phyloP scores from a whole-genome alignment of 2,888 invertebrate species.

The Camponotus fellah region DNA sequence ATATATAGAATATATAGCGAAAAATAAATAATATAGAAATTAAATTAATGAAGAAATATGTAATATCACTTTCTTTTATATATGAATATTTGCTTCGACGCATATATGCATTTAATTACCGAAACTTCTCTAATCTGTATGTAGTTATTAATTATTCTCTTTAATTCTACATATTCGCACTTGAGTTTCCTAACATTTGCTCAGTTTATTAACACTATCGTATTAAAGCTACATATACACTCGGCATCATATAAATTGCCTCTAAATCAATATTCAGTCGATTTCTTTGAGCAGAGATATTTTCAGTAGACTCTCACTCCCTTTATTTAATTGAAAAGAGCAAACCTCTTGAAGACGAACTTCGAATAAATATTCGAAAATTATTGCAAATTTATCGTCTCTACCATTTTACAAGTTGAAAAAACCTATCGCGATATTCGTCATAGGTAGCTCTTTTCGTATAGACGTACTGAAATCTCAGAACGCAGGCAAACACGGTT shows the following conservation, averaged over 20 bases:
- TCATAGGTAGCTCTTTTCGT: too few species aligned
- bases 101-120: constrained; percentile 6
- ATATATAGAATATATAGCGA: too few species aligned
- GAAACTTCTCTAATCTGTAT: not conserved
- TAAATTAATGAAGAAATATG: too few species aligned
- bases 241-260: not conserved
- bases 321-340: not conserved
- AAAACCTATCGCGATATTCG: not conserved
- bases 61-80: too few species aligned
- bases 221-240: not conserved
- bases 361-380: not conserved
- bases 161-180: not conserved
- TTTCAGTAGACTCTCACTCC: not conserved
- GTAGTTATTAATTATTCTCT: constrained; percentile 22
- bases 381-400: not conserved
- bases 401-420: not conserved
- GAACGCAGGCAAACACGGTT: constrained; percentile 23
- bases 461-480: not conserved
- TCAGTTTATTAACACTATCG: not conserved
- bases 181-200: not conserved
- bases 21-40: too few species aligned
- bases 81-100: not conserved
- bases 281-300: not conserved
- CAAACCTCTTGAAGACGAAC: not conserved
- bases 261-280: not conserved